Evolutionary conservation across 1,140 invertebrate genomes (phyloP), one percentile per base, ranked within the genome.

Genomic region (Pogonomyrmex californicus): DNA sequence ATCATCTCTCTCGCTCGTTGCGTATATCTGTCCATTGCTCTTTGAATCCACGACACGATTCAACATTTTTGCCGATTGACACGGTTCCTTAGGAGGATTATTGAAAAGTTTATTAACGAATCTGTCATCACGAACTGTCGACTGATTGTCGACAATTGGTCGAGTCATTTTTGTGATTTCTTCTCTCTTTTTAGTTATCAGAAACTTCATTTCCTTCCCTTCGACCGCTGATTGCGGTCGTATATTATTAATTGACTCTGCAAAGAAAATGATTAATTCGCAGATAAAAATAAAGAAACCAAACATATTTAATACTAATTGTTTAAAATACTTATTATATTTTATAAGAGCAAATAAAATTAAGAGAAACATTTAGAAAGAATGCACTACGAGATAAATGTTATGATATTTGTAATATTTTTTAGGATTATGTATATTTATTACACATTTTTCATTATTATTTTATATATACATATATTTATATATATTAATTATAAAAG

Each of bases 201-300:
- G 5, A 17, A 6, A 49, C 0, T 38, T 30, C 6, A 9, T 36
- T 9, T 62, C 75, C 2, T 23, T 83, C 1, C 1, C 30, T 49
- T 83, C 54, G 14, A 41, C 30, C 10, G 54, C 0, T 6, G 54
- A 71, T 23, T 7, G 41, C 4, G 66, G 4, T 0, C 10, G 70
- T 17, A 2, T 12, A 17, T 82, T 73, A 17, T 82, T 73, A 17
- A 4, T 60, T 38, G 30, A 23, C 58, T 44, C 79, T 82, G n/a
- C 3, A 33, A 44, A 56, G n/a, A 7, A 77, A 33, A 47, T 14
- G 9, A 49, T 5, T 78, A 38, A 65, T 0, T 78, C 36, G 14
- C 4, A 77, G 41, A 38, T 78, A 12, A 49, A 62, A 49, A 62
- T 6, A 10, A 65, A 51, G 10, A 4, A 79, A 68, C 41, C 12